phyloP scores from a whole-genome alignment of 1,140 invertebrate genomes.

The Aphaenogaster ashmeadi region DNA sequence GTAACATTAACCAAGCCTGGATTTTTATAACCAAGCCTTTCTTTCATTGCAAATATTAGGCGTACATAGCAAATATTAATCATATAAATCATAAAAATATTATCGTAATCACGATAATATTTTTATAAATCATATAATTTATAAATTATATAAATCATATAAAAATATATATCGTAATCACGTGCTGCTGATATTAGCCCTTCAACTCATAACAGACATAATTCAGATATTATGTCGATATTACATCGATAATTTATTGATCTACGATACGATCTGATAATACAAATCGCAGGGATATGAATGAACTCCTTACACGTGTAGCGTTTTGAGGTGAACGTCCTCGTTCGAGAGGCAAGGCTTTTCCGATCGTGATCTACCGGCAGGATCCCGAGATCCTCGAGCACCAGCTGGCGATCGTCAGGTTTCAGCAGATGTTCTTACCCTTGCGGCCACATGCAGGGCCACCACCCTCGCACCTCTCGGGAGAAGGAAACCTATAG shows the following conservation, averaged over 20 bases:
- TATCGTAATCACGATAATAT: background rate
- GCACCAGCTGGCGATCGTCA: slow-evolving; percentile 52
- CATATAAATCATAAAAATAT: background rate
- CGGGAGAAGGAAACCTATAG: background rate
- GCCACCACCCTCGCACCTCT: slow-evolving; percentile 22
- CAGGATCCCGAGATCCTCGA: background rate
- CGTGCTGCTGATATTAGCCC: background rate
- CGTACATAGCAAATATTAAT: slow-evolving; percentile 11
- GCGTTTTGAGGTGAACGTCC: background rate
- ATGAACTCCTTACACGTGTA: background rate
- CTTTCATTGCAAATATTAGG: background rate
- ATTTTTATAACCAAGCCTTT: too few relatives aligned
- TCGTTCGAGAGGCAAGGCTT: background rate
- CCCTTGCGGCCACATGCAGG: background rate
- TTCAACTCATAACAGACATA: background rate
- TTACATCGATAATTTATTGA: background rate
- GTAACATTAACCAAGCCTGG: too few relatives aligned
- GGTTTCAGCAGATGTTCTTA: slow-evolving; percentile 41
- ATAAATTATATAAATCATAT: background rate
- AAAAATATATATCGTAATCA: slow-evolving; percentile 1
- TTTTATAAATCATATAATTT: background rate
- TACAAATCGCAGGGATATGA: background rate
- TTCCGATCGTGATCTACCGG: background rate
- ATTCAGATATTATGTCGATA: background rate
- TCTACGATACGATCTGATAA: too few relatives aligned